Evolutionary conservation across 2,888 invertebrate species (phyloP).

Genomic region (Dione juno): DNA sequence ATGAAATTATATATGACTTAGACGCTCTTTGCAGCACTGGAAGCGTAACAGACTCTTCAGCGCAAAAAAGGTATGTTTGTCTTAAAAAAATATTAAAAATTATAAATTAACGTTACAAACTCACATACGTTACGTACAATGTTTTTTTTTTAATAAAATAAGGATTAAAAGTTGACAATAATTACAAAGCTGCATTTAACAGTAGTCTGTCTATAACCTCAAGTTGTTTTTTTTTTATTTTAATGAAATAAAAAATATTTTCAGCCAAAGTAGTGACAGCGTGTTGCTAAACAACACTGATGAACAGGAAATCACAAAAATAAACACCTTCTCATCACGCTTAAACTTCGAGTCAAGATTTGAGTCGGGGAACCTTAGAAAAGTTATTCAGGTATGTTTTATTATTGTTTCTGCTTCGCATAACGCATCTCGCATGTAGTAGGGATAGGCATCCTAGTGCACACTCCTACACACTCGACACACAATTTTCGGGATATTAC

Average conservation of each 20-base stretch:
- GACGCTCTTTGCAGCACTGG: slow-evolving; percentile 72
- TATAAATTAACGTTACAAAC: neutral
- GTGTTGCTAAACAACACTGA: slow-evolving; percentile 76
- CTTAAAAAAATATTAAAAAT: neutral
- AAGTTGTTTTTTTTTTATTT: no score
- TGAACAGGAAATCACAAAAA: slow-evolving; percentile 75
- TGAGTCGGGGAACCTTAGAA: slow-evolving; percentile 93
- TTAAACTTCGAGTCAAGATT: slow-evolving; percentile 92
- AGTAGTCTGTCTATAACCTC: neutral
- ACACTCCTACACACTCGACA: no score
- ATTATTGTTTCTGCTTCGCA: neutral
- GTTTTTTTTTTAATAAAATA: no score
- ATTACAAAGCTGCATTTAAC: neutral
- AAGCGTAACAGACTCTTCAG: slow-evolving; percentile 51
- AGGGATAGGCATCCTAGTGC: no score
- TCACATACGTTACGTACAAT: no score
- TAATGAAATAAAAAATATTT: neutral
- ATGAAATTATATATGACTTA: slow-evolving; percentile 88
- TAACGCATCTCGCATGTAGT: no score
- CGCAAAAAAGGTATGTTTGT: slow-evolving; percentile 63
- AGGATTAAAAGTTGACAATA: no score
- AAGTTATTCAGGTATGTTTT: slow-evolving; percentile 87
- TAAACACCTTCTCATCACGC: slow-evolving; percentile 68
- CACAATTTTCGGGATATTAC: no score
- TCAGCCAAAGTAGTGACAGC: slow-evolving; percentile 64